A percentile compares a stretch with the other conserved stretches of the same genome.
phyloP scores from a whole-genome alignment of 1,140 invertebrate species.

The Leptinotarsa lineolata region DNA sequence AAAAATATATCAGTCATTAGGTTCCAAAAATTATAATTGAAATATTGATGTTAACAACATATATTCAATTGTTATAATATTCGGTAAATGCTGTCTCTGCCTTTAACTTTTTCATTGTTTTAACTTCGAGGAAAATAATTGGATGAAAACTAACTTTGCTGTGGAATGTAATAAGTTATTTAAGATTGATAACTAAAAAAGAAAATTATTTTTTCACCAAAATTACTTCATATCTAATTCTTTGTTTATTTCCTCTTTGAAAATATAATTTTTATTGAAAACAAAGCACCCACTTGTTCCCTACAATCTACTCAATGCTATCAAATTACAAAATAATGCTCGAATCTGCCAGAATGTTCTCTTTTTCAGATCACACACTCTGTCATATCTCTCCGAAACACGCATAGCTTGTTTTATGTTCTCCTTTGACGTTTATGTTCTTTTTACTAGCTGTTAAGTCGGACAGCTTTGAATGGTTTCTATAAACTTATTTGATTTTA shows the following conservation, averaged over 20 bases:
- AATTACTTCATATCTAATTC: not conserved
- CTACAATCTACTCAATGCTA: not conserved
- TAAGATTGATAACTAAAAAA: too few relatives aligned
- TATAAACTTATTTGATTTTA: slow-evolving; percentile 44
- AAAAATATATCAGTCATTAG: too few relatives aligned
- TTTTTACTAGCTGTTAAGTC: slow-evolving; percentile 51
- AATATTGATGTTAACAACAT: too few relatives aligned
- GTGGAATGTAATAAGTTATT: too few relatives aligned
- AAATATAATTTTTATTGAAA: too few relatives aligned
- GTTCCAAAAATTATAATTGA: too few relatives aligned
- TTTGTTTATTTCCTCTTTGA: not conserved
- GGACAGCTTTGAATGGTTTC: slow-evolving; percentile 42
- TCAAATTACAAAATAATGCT: not conserved
- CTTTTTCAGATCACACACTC: slow-evolving; percentile 17
- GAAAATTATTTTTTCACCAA: not conserved
- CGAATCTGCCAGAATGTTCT: not conserved
- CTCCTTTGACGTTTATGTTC: slow-evolving; percentile 47
- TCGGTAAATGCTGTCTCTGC: too few relatives aligned
- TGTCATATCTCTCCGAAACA: slow-evolving; percentile 47
- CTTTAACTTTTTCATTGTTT: too few relatives aligned
- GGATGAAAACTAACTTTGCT: too few relatives aligned
- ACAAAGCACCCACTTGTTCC: not conserved
- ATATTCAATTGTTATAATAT: too few relatives aligned
- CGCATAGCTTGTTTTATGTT: slow-evolving; percentile 49
- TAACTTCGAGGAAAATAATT: too few relatives aligned